A percentile compares a stretch with the other conserved stretches of the same genome.
These are phyloP conservation scores for Amblyopsis hoosieri DNA, from an alignment of 2,797 vertebrate genomes.

Conservation along the genomic window DNA sequence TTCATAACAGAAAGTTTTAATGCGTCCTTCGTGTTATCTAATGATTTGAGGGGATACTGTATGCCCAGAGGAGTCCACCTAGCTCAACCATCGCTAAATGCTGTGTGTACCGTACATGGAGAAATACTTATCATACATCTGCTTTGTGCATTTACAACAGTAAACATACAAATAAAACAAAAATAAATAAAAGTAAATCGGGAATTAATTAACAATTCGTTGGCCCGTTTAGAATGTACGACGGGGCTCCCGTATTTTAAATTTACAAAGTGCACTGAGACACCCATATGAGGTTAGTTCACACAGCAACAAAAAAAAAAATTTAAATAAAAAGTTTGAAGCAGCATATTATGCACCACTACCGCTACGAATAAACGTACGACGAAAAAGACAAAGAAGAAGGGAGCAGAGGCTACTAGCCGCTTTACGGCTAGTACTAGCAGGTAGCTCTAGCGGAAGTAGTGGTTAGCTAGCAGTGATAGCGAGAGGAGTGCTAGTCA, in stretches of 20 bases:
- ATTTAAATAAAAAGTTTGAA: constrained; percentile 21
- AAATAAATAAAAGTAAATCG: constrained; percentile 28
- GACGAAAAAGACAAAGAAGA: constrained; percentile 46
- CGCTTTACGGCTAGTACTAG: constrained; percentile 34
- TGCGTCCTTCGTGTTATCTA: constrained; percentile 13
- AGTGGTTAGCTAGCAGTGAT: constrained; percentile 62
- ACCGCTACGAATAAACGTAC: constrained; percentile 45
- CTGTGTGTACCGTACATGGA: background rate
- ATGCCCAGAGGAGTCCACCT: no score
- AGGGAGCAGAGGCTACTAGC: constrained; percentile 35
- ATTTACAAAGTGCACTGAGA: constrained; percentile 61
- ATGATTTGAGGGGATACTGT: constrained; percentile 4
- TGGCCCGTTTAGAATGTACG: constrained; percentile 9
- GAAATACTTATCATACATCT: constrained; percentile 28
- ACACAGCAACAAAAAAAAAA: constrained; percentile 33
- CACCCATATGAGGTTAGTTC: constrained; percentile 71
- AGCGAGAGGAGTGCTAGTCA: constrained; percentile 42
- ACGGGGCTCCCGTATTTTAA: constrained; percentile 8
- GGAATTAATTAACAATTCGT: constrained; percentile 35
- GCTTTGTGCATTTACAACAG: constrained; percentile 40
- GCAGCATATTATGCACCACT: constrained; percentile 62
- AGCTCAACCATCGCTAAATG: background rate
- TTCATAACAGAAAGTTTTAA: constrained; percentile 8
- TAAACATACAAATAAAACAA: constrained; percentile 60
- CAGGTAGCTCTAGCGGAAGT: constrained; percentile 45